phyloP scores from a whole-genome alignment of 1,140 invertebrate genomes.

The Telenomus remus region DNA sequence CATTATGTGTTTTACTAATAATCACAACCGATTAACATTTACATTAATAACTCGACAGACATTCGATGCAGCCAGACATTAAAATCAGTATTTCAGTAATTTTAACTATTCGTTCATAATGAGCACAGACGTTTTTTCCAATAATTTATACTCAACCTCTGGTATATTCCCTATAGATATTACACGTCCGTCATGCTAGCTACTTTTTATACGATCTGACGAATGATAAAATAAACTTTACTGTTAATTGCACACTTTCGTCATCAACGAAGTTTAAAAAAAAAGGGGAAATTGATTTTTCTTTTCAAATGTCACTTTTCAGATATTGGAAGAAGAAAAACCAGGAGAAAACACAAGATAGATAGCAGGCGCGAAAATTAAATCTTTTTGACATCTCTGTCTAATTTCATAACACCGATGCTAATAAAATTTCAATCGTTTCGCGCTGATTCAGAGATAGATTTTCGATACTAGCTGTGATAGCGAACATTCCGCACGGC shows the following conservation, averaged over 20 bases:
- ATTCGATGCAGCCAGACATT: not conserved
- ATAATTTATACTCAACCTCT: too few relatives aligned
- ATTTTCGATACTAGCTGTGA: conserved; percentile 25
- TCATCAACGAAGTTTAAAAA: too few relatives aligned
- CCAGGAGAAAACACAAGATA: too few relatives aligned
- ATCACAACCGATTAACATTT: not conserved
- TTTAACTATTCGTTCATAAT: not conserved
- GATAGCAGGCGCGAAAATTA: too few relatives aligned
- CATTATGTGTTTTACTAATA: too few relatives aligned
- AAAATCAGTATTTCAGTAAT: not conserved
- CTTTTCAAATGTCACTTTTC: too few relatives aligned
- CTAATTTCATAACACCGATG: conserved; percentile 5
- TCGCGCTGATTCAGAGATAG: conserved; percentile 2
- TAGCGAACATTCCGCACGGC: conserved; percentile 40
- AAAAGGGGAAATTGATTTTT: too few relatives aligned
- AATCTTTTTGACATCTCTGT: not conserved
- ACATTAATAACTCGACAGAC: not conserved
- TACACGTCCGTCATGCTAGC: not conserved
- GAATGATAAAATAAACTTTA: too few relatives aligned
- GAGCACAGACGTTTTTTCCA: not conserved
- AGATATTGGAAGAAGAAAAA: too few relatives aligned
- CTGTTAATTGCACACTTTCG: too few relatives aligned
- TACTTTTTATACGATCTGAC: not conserved
- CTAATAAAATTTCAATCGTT: conserved; percentile 24
- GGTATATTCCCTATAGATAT: not conserved